Conservation (phyloP, 92 coral and sea anemone species). For the Zoanthus sociatus region DNA sequence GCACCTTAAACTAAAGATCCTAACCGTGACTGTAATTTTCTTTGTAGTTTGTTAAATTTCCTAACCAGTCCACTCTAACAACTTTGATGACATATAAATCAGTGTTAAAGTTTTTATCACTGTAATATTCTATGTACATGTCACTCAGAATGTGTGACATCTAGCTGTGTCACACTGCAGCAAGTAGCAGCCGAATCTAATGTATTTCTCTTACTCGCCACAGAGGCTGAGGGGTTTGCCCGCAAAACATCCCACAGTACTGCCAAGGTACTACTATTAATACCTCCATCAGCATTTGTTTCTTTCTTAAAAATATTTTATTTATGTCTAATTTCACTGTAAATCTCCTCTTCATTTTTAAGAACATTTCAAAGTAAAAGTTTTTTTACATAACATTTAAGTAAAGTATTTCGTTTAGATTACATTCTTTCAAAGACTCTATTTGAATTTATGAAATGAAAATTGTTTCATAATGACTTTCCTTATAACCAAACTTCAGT, state of each 20-base stretch:
- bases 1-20: too few species aligned
- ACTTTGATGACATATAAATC: too few species aligned
- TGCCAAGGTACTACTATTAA: slow-evolving; percentile 76
- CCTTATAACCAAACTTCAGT: too few species aligned
- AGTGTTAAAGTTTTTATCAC: neutral
- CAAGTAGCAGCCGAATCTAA: slow-evolving; percentile 62
- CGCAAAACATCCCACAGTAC: slow-evolving; percentile 90
- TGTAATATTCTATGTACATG: neutral
- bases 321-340: neutral
- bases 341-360: neutral
- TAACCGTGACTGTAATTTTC: too few species aligned
- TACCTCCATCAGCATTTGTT: neutral
- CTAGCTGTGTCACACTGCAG: neutral
- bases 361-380: too few species aligned
- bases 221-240: slow-evolving; percentile 92
- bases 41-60: too few species aligned
- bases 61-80: too few species aligned
- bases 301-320: neutral
- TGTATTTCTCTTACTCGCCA: slow-evolving; percentile 91
- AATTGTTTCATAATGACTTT: too few species aligned
- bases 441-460: too few species aligned
- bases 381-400: too few species aligned
- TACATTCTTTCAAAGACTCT: too few species aligned
- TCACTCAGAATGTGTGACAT: neutral
- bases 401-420: too few species aligned